phyloP scores from a whole-genome alignment of 2,113 vertebrate genomes.

The Boulengeromyrus knoepffleri region DNA sequence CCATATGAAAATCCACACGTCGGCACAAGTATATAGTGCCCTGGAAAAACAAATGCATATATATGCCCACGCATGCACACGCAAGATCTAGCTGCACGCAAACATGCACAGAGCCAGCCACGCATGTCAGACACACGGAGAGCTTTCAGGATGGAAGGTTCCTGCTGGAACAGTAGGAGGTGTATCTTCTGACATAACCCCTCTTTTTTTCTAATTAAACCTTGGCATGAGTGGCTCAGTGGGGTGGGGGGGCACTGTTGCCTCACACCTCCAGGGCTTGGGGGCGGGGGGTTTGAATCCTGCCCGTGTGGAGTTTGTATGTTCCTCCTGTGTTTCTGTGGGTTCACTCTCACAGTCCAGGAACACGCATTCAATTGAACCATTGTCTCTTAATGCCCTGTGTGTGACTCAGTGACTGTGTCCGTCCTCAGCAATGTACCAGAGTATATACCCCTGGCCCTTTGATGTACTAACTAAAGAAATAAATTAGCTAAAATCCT shows the following conservation, averaged over 20 bases:
- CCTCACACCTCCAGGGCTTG: background rate
- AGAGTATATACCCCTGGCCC: background rate
- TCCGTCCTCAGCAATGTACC: background rate
- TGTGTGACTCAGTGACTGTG: background rate
- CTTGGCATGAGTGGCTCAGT: background rate
- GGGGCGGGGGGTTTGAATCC: background rate
- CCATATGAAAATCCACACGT: background rate
- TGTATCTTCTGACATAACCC: background rate
- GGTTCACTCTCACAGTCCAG: background rate
- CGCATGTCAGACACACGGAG: background rate
- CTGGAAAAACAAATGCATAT: background rate
- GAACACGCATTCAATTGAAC: background rate
- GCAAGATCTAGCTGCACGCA: background rate
- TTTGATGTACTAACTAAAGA: background rate
- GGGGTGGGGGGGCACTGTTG: background rate
- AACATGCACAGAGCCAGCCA: background rate
- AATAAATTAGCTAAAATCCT: background rate
- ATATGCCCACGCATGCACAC: background rate
- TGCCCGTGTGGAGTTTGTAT: background rate
- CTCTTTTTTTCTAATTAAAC: background rate
- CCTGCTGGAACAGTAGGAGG: background rate
- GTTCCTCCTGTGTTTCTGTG: background rate
- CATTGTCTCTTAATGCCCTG: background rate
- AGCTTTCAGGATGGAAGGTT: background rate
- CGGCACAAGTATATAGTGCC: background rate